These are phyloP conservation scores for Callipepla californica DNA, from an alignment of 2,113 vertebrate genomes.

Conservation along the genomic window DNA sequence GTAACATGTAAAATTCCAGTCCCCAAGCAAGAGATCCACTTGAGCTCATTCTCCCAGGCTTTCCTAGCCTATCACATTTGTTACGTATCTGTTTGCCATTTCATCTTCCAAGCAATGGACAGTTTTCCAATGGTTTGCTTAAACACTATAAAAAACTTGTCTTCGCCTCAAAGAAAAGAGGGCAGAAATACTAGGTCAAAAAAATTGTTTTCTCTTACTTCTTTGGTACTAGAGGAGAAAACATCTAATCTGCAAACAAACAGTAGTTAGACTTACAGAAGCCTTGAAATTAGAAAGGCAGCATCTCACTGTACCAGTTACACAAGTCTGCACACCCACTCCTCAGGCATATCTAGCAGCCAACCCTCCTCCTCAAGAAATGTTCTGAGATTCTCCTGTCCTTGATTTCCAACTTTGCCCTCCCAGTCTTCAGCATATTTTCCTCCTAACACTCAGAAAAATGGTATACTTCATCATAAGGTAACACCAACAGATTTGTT, in stretches of 20 bases:
- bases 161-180: background rate
- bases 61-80: background rate
- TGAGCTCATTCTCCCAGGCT: background rate
- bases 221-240: background rate
- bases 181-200: background rate
- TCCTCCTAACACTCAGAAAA: background rate
- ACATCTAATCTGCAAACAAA: background rate
- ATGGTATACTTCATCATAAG: background rate
- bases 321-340: background rate
- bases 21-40: background rate
- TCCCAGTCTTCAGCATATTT: background rate
- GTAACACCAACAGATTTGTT: background rate
- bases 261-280: slow-evolving; percentile 9
- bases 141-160: background rate
- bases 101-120: background rate
- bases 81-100: background rate
- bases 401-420: background rate
- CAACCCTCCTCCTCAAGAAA: background rate
- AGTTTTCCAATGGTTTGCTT: background rate
- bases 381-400: background rate
- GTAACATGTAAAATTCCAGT: background rate
- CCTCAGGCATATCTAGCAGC: background rate
- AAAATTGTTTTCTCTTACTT: background rate
- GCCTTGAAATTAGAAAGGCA: background rate
- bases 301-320: slow-evolving; percentile 14